Base-by-base conservation (phyloP, 2,888 invertebrate species). In the Nudaria mundana region DNA sequence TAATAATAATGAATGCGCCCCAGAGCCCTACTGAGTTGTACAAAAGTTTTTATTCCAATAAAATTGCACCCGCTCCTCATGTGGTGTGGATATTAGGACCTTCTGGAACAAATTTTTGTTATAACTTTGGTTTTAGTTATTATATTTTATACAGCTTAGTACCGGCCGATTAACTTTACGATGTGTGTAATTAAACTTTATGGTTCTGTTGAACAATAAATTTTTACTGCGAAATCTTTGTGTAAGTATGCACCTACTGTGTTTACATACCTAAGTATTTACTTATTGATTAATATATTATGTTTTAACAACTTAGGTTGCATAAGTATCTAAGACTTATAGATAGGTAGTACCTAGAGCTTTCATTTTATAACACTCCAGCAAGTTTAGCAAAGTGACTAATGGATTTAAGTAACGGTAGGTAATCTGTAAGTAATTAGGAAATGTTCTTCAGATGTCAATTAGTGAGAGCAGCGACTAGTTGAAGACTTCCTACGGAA, bases 1-100 rank as follows among this genome's bases (percentile, higher is more conserved):
- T 83, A 80, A 83, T 80, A 83, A 84, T 82, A 84, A 82, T 79
- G 80, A 76, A 75, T 71, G 71, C 68, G 69, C 63, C 65, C 64
- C 68, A 68, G 71, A 71, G 74, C 81, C 81, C 77, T 66, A 66
- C 63, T 70, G 68, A n/a, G n/a, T 70, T 71, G 64, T 63, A 73
- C 57, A 63, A 70, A 79, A 73, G 65, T 76, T 81, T 78, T 74
- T 73, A 77, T 75, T 81, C 68, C 65, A 76, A 80, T 71, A 76
- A 75, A 83, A 81, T 82, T 76, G 66, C 69, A 75, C 70, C 64
- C 64, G 61, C 61, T 64, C n/a, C 71, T 70, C 67, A 60, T 68
- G 66, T 57, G 62, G 58, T 63, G 60, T 58, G 56, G 62, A 56
- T 69, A 61, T 74, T 79, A 66, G 71, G 71, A 80, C 76, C 74